phyloP scores from a whole-genome alignment of 2,113 vertebrate genomes.

The Neolamprologus longior region DNA sequence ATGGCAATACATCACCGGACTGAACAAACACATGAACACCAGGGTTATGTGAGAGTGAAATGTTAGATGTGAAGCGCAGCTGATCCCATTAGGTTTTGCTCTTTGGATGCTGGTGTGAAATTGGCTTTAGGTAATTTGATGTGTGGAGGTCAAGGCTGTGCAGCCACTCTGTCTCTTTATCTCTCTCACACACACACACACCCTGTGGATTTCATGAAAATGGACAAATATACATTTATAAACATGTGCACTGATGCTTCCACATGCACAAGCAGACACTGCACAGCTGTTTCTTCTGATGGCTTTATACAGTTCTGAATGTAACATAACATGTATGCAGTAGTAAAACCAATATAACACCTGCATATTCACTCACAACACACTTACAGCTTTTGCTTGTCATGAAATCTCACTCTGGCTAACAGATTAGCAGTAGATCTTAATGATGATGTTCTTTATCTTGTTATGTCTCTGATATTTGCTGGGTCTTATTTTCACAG shows the following conservation, averaged over 20 bases:
- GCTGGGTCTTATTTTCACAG: background rate
- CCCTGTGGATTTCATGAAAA: background rate
- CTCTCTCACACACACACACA: background rate
- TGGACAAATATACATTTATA: slow-evolving; percentile 24
- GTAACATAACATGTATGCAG: background rate
- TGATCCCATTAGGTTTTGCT: slow-evolving; percentile 5
- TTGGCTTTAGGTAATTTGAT: slow-evolving; percentile 23
- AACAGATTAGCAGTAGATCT: background rate
- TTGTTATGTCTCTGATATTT: background rate
- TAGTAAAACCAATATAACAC: background rate
- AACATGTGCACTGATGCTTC: background rate
- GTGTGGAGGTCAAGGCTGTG: slow-evolving; percentile 17
- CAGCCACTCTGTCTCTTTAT: background rate
- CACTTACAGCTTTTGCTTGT: background rate
- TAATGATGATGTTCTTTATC: background rate
- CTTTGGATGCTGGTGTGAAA: slow-evolving; percentile 38
- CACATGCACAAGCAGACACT: background rate
- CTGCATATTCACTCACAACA: background rate
- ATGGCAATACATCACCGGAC: slow-evolving; percentile 12
- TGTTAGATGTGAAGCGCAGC: slow-evolving; percentile 25
- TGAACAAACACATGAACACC: background rate
- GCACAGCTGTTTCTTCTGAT: background rate
- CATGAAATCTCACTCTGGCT: background rate
- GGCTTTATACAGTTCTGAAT: background rate
- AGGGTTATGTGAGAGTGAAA: background rate